Evolutionary conservation across 1,140 invertebrate genomes (phyloP), one percentile per base, ranked within the genome.

Genomic region (Oryctes rhinoceros): DNA sequence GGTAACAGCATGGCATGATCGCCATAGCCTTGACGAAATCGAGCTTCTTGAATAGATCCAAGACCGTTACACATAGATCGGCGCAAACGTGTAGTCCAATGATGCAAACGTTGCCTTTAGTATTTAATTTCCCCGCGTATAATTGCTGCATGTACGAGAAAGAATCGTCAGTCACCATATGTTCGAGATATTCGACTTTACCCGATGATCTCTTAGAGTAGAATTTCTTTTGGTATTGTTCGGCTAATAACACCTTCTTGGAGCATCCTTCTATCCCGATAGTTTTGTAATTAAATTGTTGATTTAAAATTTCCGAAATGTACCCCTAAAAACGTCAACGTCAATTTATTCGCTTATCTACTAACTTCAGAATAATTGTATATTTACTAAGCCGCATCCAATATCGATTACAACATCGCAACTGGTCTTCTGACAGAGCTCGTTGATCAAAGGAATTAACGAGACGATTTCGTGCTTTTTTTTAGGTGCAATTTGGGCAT

Each of bases 1-100:
- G 96, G 85, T 97, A 97, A 84, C 96, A 97, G 85, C 96, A 97
- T 6, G 95, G 93, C 87, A 96, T 92, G 49, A 96, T 90, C 62
- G 93, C 90, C 13, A 96, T 83, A 20, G 90, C 87, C 76, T 89
- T 88, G 4, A 92, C 92, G 39, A 88, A 84, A 35, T 89, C 84
- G 87, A 93, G 91, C 82, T 91, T 88, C 15, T 91, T 83, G 89
- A 95, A 97, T 83, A 96, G 88, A 85, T 92, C 90, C 13, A 95
- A 90, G 24, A 94, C 91, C 30, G 91, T 91, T 11, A 95, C 89
- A 78, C 94, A 93, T 37, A 97, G 90, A 88, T 96, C 94, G 0
- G 94, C 96, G 87, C 96, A 97, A 9, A 95, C 92, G 87, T 97
- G 96, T 35, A 97, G 88, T 7, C 93, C 94, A 81, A 92, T 90